phyloP scores from a whole-genome alignment of 2,113 vertebrate genomes.

The Python bivittatus region DNA sequence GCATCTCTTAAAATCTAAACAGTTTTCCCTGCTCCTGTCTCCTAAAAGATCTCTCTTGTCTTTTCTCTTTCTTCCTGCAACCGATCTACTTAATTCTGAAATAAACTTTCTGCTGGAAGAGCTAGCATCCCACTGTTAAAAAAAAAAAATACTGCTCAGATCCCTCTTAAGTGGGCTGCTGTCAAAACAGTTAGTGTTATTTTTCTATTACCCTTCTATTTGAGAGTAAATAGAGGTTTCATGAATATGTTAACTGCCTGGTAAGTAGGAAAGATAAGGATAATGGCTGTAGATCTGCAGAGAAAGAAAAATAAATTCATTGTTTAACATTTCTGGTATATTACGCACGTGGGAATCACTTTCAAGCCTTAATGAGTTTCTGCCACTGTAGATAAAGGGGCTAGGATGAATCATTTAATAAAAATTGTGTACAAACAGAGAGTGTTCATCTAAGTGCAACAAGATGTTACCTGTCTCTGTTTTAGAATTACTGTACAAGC shows the following conservation, averaged over 20 bases:
- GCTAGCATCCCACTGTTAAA: constrained; percentile 64
- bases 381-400: constrained; percentile 6
- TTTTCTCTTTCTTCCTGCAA: constrained; percentile 39
- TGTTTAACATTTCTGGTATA: constrained; percentile 58
- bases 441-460: background rate
- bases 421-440: background rate
- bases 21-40: constrained; percentile 18
- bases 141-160: constrained; percentile 79
- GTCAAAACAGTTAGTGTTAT: constrained; percentile 86
- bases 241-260: constrained; percentile 83
- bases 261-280: constrained; percentile 75
- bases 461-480: background rate
- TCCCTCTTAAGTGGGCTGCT: constrained; percentile 78
- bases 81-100: constrained; percentile 62
- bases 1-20: constrained; percentile 33
- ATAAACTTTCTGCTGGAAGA: constrained; percentile 50
- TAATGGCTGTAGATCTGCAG: constrained; percentile 47
- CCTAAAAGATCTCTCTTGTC: constrained; percentile 12
- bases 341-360: constrained; percentile 19
- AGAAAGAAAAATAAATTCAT: constrained; percentile 61
- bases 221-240: constrained; percentile 79
- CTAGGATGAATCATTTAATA: constrained; percentile 29
- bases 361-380: background rate
- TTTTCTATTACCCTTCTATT: constrained; percentile 81
- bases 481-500: background rate